Conservation (phyloP, 2,113 vertebrate species). For the Xiphophorus maculatus region DNA sequence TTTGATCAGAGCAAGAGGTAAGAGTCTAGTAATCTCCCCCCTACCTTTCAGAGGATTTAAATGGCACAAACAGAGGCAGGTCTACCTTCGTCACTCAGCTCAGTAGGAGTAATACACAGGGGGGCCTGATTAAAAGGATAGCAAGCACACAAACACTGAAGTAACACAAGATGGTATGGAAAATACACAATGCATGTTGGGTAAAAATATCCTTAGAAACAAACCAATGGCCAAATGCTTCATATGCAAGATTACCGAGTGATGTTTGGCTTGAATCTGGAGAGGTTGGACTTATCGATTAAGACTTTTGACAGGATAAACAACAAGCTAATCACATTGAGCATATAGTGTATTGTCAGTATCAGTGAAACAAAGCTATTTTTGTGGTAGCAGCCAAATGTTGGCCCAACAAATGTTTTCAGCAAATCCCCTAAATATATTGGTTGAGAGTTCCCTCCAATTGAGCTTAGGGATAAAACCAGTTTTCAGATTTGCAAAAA, state of each 20-base stretch:
- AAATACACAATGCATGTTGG: constrained; percentile 28
- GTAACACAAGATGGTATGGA: constrained; percentile 37
- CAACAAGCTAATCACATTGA: too few relatives aligned
- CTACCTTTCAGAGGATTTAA: constrained; percentile 51
- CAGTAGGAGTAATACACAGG: constrained; percentile 52
- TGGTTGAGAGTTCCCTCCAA: too few relatives aligned
- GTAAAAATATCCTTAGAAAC: constrained; percentile 36
- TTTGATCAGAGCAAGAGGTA: constrained; percentile 74
- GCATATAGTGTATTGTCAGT: too few relatives aligned
- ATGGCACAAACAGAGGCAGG: constrained; percentile 50
- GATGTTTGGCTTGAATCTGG: background rate
- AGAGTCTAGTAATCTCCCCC: constrained; percentile 69
- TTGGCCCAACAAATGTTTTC: too few relatives aligned
- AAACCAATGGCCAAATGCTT: constrained; percentile 2
- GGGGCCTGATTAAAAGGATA: constrained; percentile 65
- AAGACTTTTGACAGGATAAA: too few relatives aligned
- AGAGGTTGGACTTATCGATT: background rate
- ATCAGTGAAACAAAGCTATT: too few relatives aligned
- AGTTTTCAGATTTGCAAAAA: too few relatives aligned
- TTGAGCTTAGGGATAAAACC: too few relatives aligned
- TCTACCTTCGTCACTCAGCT: constrained; percentile 50
- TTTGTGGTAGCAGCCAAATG: too few relatives aligned
- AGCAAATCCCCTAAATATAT: too few relatives aligned
- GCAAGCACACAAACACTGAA: constrained; percentile 27
- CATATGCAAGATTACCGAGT: background rate